These are phyloP conservation scores for Timandra comae DNA, from an alignment of 2,888 invertebrate genomes.

Conservation along the genomic window DNA sequence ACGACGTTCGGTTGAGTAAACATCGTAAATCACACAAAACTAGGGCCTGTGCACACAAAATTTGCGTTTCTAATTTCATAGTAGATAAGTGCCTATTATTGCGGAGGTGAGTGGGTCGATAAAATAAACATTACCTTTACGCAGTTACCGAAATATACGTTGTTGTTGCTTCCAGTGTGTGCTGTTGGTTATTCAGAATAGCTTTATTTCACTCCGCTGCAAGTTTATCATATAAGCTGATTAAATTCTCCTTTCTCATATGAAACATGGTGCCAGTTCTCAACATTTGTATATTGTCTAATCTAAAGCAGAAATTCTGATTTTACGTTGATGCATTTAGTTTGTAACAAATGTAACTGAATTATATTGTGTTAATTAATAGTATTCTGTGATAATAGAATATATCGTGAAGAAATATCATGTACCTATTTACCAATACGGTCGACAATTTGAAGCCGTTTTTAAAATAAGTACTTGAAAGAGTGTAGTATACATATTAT, in stretches of 20 bases:
- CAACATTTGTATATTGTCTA: neutral
- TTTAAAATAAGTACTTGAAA: no score
- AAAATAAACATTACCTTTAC: constrained; percentile 7
- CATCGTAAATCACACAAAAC: constrained; percentile 64
- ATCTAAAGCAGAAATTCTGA: neutral
- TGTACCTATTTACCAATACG: no score
- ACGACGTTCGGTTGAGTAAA: constrained; percentile 51
- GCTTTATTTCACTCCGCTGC: no score
- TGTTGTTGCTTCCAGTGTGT: neutral
- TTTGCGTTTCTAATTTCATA: constrained; percentile 60
- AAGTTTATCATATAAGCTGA: no score
- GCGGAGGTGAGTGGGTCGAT: constrained; percentile 6
- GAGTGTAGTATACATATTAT: no score
- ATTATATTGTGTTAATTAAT: no score
- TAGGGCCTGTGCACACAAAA: constrained; percentile 51
- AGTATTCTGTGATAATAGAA: no score
- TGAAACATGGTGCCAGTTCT: neutral
- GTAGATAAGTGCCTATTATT: constrained; percentile 18
- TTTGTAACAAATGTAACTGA: no score
- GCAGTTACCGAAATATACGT: neutral
- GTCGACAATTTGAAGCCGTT: no score
- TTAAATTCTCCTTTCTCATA: neutral
- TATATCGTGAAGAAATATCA: no score
- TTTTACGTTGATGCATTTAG: no score
- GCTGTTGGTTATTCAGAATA: neutral